phyloP scores from a whole-genome alignment of 2,113 vertebrate species.

The Plecotus auritus region DNA sequence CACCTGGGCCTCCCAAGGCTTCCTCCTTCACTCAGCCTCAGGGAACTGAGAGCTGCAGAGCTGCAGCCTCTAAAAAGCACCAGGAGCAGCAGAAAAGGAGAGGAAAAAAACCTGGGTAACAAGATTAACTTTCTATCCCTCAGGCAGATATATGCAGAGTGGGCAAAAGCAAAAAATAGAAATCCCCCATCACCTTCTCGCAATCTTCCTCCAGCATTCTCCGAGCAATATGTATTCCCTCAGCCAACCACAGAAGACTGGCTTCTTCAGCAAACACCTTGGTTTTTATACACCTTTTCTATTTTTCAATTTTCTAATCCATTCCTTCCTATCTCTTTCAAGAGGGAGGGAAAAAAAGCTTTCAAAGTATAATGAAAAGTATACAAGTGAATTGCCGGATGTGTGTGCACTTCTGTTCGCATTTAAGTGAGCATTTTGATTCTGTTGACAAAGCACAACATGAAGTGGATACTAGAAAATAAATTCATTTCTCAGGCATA shows the following conservation, averaged over 20 bases:
- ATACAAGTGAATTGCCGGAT: conserved; percentile 34
- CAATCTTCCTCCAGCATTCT: neutral
- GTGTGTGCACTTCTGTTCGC: neutral
- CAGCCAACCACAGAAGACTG: neutral
- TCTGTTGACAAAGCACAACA: conserved; percentile 57
- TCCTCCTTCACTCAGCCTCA: neutral
- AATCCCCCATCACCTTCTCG: neutral
- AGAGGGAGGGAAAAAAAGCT: neutral
- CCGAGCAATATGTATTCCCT: neutral
- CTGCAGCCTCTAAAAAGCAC: neutral
- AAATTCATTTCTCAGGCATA: conserved; percentile 21
- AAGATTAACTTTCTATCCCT: conserved; percentile 58
- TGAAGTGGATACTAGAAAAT: conserved; percentile 46
- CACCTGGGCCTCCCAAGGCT: neutral
- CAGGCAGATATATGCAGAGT: conserved; percentile 37
- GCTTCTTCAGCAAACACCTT: conserved; percentile 40
- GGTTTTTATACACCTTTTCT: conserved; percentile 44
- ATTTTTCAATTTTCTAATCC: conserved; percentile 73
- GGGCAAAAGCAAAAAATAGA: conserved; percentile 52
- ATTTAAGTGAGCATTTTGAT: conserved; percentile 34
- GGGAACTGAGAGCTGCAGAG: neutral
- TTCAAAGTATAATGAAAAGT: conserved; percentile 35
- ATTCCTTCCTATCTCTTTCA: conserved; percentile 58
- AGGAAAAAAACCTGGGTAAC: neutral
- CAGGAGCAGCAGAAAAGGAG: neutral